Base-by-base conservation (phyloP, 2,113 vertebrate species). In the Ochotona princeps region DNA sequence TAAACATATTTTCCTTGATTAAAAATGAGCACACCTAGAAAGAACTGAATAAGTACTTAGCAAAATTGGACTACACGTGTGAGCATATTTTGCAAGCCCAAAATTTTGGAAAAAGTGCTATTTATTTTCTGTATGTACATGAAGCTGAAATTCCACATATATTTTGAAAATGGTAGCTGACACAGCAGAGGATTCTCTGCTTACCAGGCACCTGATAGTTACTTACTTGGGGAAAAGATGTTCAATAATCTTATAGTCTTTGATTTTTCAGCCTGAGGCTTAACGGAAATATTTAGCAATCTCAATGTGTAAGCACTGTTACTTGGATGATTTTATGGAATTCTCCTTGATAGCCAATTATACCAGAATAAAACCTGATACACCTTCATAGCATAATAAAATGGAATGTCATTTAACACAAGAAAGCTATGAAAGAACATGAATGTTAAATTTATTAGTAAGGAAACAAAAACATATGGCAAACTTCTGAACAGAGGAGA, bases 11-110 rank as follows among this genome's bases (percentile, higher is more conserved):
- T 81, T 89, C 20, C 11, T 88, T 70, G 80, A 35, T 8, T 67
- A 78, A 60, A 25, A 91, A 67, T 94, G 61, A 90, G 26, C 6
- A 75, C 85, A 26, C 11, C 86, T 90, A 73, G n/a, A 65, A 94
- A 90, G 23, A 15, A 4, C 13, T 61, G 18, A 90, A 65, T 65
- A 69, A 82, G 23, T 38, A 57, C 35, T 89, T 30, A 28, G 14
- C 28, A 82, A 96, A 90, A 94, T 89, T 54, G 30, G 67, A 93
- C 2, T 63, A 32, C 11, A 21, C 17, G 47, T 7, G 2, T 63
- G 35, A 92, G 35, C 90, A 28, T 11, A 18, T 44, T 70, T 74
- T 79, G 28, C 65, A 86, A 84, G 28, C 44, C 85, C 30, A 66
- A 12, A 81, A 51, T 7, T 70, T 69, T 86, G 32, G 30, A 18